A percentile compares a stretch with the other conserved stretches of the same genome.
These are phyloP conservation scores for Petrosia ficiformis DNA, from an alignment of 37 sponge, comb jelly and placozoan genomes.

Conservation along the genomic window DNA sequence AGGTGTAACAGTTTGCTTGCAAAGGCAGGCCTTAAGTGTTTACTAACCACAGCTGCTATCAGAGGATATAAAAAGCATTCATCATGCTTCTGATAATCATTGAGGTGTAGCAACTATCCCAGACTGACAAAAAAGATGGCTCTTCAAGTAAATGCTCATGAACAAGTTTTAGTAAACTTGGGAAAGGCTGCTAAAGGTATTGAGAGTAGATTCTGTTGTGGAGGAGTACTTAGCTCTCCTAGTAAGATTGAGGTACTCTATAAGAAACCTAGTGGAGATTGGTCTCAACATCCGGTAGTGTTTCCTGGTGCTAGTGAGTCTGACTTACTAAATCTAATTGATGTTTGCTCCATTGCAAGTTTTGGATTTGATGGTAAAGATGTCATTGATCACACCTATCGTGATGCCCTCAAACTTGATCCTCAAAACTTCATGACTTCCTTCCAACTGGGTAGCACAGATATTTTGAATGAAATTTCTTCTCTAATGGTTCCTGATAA, in stretches of 20 bases:
- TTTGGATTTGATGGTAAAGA: constrained; percentile 11
- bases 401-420: constrained; percentile 31
- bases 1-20: too few relatives aligned
- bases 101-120: too few relatives aligned
- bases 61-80: too few relatives aligned
- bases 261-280: background rate
- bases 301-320: constrained; percentile 16
- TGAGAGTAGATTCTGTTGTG: background rate
- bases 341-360: constrained; percentile 31
- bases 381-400: constrained; percentile 43
- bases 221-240: background rate
- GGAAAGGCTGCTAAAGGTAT: background rate
- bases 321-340: background rate
- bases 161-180: background rate
- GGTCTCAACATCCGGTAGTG: background rate
- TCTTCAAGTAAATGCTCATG: background rate
- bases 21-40: too few relatives aligned
- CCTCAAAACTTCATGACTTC: constrained; percentile 16
- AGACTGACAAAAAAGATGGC: too few relatives aligned
- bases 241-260: background rate
- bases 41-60: too few relatives aligned
- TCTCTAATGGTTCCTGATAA: constrained; percentile 8
- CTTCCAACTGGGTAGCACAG: constrained; percentile 9
- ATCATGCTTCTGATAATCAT: too few relatives aligned
- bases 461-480: constrained; percentile 2